Evolutionary conservation across 2,113 vertebrate species (phyloP), one percentile per base, ranked within the genome.

Genomic region (Limnothrissa miodon): DNA sequence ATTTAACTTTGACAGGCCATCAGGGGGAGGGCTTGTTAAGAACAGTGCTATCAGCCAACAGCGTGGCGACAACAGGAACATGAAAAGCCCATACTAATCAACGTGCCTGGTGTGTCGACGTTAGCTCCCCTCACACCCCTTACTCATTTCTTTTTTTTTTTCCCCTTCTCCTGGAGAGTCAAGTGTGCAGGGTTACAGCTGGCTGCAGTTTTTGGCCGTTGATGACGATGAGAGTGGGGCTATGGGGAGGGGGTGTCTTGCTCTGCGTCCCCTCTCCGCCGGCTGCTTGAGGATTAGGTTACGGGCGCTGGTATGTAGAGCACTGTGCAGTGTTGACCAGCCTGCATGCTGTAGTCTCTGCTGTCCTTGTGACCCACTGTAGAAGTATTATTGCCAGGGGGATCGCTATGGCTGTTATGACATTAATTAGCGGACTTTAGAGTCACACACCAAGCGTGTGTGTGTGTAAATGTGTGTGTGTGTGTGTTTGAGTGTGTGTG

Each of bases 261-360:
- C 66, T 36, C 15, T 74, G 66, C 25, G 33, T 17, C 66, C 66
- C 66, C 66, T 36, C 6, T 36, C 66, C 5, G 11, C 29, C 11
- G 1, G 66, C 9, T 74, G 66, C 66, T 2, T 29, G 29, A 4
- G 66, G 66, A 13, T 74, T 33, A 19, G 53, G 83, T 90, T 90
- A 81, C 89, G 86, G 84, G 82, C 81, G 83, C 82, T 86, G 46
- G 70, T 85, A 78, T 56, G 39, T 84, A 39, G 10, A 56, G 66
- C 80, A 46, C 74, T 78, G 39, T 90, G 88, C 89, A 90, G 81
- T 90, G 89, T 92, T 85, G 90, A 80, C 39, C 85, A 53, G 11
- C 8, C 8, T 9, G 45, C 15, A 48, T 79, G 56, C 33, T 2
- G 9, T 45, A 79, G 39, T 29, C 33, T 56, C 66, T 87, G 78